Evolutionary conservation across 2,797 vertebrate species (phyloP).

Genomic region (Hephaestus fuliginosus): DNA sequence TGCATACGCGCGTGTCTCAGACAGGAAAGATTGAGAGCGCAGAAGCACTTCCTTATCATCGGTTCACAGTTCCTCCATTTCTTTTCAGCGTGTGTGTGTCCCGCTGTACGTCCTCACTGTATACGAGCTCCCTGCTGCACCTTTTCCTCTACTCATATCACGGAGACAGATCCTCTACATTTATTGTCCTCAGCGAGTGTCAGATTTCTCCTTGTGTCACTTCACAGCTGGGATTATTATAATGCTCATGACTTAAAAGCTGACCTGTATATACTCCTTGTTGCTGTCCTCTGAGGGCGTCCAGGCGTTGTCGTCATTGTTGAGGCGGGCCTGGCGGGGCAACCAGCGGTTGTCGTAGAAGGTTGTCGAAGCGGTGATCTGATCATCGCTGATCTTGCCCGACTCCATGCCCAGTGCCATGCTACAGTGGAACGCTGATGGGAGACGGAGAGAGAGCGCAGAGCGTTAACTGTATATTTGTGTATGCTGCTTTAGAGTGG

Average conservation of each 20-base stretch:
- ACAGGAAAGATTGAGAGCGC: conserved; percentile 73
- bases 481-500: background rate
- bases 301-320: conserved; percentile 96
- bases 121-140: conserved; percentile 7
- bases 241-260: background rate
- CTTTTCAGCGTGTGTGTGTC: conserved; percentile 20
- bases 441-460: conserved; percentile 68
- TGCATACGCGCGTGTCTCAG: conserved; percentile 15
- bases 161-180: background rate
- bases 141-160: conserved; percentile 8
- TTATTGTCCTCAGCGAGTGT: conserved; percentile 15
- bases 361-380: conserved; percentile 92
- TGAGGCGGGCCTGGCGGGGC: conserved; percentile 94
- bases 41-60: conserved; percentile 77
- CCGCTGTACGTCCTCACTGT: conserved; percentile 33
- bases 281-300: conserved; percentile 95
- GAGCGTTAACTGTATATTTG: conserved; percentile 59
- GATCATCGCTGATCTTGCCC: conserved; percentile 94
- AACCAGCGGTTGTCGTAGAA: conserved; percentile 94
- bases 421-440: conserved; percentile 94
- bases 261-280: conserved; percentile 97
- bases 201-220: background rate
- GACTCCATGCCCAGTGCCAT: conserved; percentile 95
- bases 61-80: conserved; percentile 71
- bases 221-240: background rate